A percentile compares a stretch with the other conserved stretches of the same genome.
Conservation (phyloP, 2,113 vertebrate genomes). For the Thunnus maccoyii region DNA sequence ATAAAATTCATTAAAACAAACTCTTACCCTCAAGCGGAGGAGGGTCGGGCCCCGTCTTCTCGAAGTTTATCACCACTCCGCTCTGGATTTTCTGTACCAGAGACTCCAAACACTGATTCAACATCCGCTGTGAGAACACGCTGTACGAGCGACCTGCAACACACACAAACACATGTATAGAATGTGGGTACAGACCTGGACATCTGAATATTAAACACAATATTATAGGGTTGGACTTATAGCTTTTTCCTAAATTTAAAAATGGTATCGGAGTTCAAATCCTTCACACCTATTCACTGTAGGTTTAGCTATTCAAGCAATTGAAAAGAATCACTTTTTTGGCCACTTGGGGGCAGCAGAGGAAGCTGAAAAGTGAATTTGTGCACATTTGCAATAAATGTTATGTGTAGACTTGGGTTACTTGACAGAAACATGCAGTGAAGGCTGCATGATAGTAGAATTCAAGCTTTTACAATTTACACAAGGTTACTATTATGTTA, state of each 20-base stretch:
- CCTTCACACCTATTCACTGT: not conserved
- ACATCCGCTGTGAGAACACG: constrained; percentile 95
- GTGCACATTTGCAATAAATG: too few relatives aligned
- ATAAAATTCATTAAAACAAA: not conserved
- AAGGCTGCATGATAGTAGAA: too few relatives aligned
- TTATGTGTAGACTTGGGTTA: too few relatives aligned
- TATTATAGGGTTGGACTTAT: too few relatives aligned
- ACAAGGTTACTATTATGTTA: too few relatives aligned
- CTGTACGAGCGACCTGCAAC: constrained; percentile 95
- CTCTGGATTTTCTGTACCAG: constrained; percentile 98
- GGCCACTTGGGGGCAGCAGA: not conserved
- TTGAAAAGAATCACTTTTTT: not conserved
- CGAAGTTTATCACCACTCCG: constrained; percentile 97
- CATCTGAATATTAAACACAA: not conserved
- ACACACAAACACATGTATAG: not conserved
- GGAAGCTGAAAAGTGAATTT: not conserved
- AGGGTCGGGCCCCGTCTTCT: constrained; percentile 96
- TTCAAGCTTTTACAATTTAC: too few relatives aligned
- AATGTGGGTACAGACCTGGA: not conserved
- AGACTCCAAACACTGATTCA: constrained; percentile 98
- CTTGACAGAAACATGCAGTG: too few relatives aligned
- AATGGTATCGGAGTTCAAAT: too few relatives aligned
- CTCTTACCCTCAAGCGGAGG: constrained; percentile 83
- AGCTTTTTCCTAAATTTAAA: too few relatives aligned
- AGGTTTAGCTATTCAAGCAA: not conserved